These are phyloP conservation scores for Megaleporinus macrocephalus DNA, from an alignment of 2,113 vertebrate species.

Conservation along the genomic window DNA sequence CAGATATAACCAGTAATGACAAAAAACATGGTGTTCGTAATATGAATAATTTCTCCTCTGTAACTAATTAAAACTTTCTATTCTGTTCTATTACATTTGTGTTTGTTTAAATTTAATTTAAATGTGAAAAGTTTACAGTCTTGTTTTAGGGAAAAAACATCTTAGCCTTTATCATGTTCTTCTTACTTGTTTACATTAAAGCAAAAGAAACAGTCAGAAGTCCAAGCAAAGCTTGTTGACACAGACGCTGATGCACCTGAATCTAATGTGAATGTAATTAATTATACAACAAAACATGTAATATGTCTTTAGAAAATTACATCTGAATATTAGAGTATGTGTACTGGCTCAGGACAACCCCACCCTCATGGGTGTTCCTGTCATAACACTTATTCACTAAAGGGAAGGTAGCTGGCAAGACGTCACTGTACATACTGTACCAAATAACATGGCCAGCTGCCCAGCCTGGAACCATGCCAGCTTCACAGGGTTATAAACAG, in stretches of 20 bases:
- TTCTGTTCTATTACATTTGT: no score
- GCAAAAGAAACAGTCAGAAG: not conserved
- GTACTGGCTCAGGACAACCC: constrained; percentile 13
- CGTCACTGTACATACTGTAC: constrained; percentile 90
- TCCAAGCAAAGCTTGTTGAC: not conserved
- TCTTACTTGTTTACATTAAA: no score
- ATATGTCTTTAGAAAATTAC: not conserved
- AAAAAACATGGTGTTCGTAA: not conserved
- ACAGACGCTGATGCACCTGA: not conserved
- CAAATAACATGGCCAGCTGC: constrained; percentile 79
- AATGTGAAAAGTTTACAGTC: no score
- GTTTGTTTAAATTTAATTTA: no score
- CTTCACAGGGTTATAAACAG: constrained; percentile 77
- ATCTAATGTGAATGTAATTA: not conserved
- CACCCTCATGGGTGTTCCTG: constrained; percentile 18
- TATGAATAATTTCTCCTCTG: not conserved
- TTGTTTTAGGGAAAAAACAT: no score
- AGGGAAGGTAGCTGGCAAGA: constrained; percentile 74
- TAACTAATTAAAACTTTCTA: no score
- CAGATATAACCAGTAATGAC: not conserved
- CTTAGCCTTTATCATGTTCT: no score
- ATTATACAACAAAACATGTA: not conserved
- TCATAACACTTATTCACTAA: constrained; percentile 8
- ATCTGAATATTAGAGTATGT: not conserved
- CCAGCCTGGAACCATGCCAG: constrained; percentile 77